Evolutionary conservation across 92 coral and sea anemone genomes (phyloP).

Genomic region (Virgularia gustaviana): DNA sequence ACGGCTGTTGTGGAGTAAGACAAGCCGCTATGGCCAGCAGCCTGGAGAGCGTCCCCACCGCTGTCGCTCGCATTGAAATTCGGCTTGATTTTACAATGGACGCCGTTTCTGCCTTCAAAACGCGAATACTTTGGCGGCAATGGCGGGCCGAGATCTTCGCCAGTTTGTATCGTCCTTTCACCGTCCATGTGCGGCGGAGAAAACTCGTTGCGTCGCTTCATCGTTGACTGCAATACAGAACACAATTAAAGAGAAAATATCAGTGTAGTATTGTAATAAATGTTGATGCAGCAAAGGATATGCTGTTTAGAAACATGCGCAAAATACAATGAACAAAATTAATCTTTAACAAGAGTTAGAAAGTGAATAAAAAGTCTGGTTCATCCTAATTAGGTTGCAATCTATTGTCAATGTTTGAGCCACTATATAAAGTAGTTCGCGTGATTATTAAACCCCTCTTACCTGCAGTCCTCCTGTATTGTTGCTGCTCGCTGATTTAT

Average conservation of each 20-base stretch:
- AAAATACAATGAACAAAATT: constrained; percentile 37
- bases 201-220: constrained; percentile 14
- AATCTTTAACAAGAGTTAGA: constrained; percentile 36
- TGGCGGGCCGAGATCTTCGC: not conserved
- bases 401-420: not conserved
- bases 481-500: constrained; percentile 25
- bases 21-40: too few species aligned
- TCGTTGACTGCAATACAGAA: constrained; percentile 3
- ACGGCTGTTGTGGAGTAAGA: not conserved
- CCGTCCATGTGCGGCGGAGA: constrained; percentile 11
- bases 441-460: not conserved
- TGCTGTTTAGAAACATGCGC: constrained; percentile 26
- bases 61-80: constrained; percentile 3
- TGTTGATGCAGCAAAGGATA: constrained; percentile 10
- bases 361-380: constrained; percentile 35
- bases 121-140: constrained; percentile 34
- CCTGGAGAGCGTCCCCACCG: not conserved
- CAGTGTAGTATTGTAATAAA: not conserved
- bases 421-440: not conserved
- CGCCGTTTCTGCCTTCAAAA: constrained; percentile 23
- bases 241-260: not conserved
- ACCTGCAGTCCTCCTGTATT: constrained; percentile 39
- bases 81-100: constrained; percentile 26
- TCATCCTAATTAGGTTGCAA: constrained; percentile 31
- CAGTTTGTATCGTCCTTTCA: not conserved